These are phyloP conservation scores for Bubo bubo DNA, from an alignment of 2,113 vertebrate genomes.

Conservation along the genomic window DNA sequence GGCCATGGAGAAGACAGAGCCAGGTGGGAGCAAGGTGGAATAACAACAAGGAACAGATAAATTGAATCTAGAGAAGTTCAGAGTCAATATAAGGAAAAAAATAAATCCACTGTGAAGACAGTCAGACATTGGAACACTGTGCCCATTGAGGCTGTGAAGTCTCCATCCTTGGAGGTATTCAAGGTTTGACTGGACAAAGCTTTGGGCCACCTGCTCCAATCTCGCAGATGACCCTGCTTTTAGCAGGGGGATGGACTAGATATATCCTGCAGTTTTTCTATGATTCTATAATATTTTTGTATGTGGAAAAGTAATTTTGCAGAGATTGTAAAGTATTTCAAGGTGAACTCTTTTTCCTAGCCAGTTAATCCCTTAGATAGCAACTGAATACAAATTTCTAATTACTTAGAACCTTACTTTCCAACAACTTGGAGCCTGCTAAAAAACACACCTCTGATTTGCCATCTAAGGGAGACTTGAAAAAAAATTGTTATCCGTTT, in stretches of 20 bases:
- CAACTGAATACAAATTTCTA: background rate
- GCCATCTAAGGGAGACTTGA: background rate
- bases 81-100: background rate
- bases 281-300: background rate
- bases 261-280: background rate
- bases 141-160: background rate
- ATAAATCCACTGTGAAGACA: background rate
- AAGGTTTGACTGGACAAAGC: background rate
- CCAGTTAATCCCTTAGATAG: background rate
- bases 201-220: background rate
- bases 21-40: background rate
- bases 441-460: background rate
- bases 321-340: background rate
- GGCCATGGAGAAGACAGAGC: background rate
- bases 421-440: background rate
- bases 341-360: background rate
- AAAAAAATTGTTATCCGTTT: background rate
- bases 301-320: background rate
- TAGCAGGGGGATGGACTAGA: background rate
- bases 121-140: background rate
- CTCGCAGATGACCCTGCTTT: background rate
- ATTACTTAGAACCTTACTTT: background rate
- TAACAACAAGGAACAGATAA: background rate
- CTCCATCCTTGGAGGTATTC: background rate
- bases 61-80: background rate